phyloP scores from a whole-genome alignment of 2,888 invertebrate species.

The Scaptomyza cyrtandrae region DNA sequence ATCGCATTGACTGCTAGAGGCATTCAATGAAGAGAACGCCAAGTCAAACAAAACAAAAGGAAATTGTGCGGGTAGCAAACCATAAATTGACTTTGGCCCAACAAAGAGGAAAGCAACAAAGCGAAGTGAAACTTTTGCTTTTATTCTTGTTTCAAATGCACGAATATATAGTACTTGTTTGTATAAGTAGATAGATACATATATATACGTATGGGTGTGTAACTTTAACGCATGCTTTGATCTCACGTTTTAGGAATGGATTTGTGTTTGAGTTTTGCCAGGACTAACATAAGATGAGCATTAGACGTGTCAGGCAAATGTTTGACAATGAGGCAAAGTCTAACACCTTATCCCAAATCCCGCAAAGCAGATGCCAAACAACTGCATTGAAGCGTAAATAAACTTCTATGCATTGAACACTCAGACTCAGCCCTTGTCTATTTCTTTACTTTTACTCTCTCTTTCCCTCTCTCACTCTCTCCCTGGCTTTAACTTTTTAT shows the following conservation, averaged over 20 bases:
- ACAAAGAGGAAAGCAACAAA: conserved; percentile 42
- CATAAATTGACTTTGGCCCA: conserved; percentile 68
- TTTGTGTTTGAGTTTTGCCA: conserved; percentile 8
- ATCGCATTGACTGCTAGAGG: conserved; percentile 2
- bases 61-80: conserved; percentile 67
- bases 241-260: conserved; percentile 45
- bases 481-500: neutral
- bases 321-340: conserved; percentile 33
- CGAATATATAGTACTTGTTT: neutral
- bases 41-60: conserved; percentile 44
- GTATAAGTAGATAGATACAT: neutral
- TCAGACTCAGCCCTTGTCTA: neutral
- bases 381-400: conserved; percentile 53
- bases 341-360: conserved; percentile 20
- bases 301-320: conserved; percentile 34
- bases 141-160: conserved; percentile 21
- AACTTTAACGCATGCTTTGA: conserved; percentile 54
- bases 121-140: conserved; percentile 46
- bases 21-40: neutral
- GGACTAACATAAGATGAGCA: conserved; percentile 10
- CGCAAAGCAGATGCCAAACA: conserved; percentile 30
- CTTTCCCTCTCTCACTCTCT: neutral
- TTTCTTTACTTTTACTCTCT: neutral
- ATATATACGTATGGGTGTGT: conserved; percentile 9
- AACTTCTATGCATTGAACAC: conserved; percentile 22